A percentile compares a stretch with the other conserved stretches of the same genome.
Conservation (phyloP, 2,888 invertebrate species). For the Zaprionus bogoriensis region DNA sequence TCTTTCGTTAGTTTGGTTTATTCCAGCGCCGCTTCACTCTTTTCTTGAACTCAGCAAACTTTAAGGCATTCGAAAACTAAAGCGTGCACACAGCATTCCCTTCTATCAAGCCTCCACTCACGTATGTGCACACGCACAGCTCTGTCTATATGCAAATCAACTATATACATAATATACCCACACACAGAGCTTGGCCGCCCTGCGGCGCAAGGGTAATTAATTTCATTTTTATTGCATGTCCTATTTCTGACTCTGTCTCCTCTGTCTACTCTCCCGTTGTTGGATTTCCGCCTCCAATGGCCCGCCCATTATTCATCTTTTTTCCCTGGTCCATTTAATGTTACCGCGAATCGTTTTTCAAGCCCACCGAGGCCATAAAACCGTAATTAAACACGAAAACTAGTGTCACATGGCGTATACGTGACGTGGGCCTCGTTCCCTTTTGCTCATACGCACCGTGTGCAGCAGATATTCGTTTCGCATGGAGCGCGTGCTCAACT, state of each 20-base stretch:
- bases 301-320: constrained; percentile 42
- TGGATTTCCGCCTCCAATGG: constrained; percentile 22
- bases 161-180: not conserved
- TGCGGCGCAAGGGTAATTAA: constrained; percentile 60
- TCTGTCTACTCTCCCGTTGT: not conserved
- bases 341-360: constrained; percentile 55
- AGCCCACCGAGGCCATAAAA: constrained; percentile 59
- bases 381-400: constrained; percentile 73
- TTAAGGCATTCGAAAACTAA: constrained; percentile 24
- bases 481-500: constrained; percentile 18
- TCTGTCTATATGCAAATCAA: not conserved
- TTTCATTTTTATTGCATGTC: constrained; percentile 70
- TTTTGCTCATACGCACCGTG: constrained; percentile 55
- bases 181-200: constrained; percentile 15
- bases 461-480: constrained; percentile 7
- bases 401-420: constrained; percentile 75
- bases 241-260: constrained; percentile 32
- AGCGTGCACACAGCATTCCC: constrained; percentile 26
- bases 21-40: constrained; percentile 10
- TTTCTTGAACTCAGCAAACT: constrained; percentile 37
- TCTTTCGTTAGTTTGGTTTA: constrained; percentile 34
- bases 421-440: constrained; percentile 55
- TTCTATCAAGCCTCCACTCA: not conserved
- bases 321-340: constrained; percentile 27
- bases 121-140: constrained; percentile 3